Evolutionary conservation across 1,140 invertebrate species (phyloP).

Genomic region (Goniozus legneri): DNA sequence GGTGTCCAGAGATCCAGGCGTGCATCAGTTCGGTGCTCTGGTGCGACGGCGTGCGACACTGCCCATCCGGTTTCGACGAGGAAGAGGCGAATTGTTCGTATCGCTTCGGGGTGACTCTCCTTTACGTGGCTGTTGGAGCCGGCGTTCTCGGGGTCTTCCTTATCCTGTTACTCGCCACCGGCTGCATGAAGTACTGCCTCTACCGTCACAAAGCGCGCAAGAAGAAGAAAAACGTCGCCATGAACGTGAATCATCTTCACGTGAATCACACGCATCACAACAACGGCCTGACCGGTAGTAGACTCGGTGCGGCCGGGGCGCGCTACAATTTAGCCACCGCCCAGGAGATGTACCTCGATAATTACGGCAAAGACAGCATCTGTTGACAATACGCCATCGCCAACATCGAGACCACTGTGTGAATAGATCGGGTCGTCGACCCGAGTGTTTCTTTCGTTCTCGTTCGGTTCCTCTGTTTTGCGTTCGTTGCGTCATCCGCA

Average conservation of each 20-base stretch:
- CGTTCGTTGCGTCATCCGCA: too few relatives aligned
- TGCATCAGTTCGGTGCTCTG: constrained; percentile 70
- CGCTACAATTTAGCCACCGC: constrained; percentile 54
- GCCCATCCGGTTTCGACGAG: constrained; percentile 73
- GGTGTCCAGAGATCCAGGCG: constrained; percentile 68
- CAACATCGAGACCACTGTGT: constrained; percentile 64
- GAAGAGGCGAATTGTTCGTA: constrained; percentile 69
- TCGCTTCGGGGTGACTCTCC: constrained; percentile 63
- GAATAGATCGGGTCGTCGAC: constrained; percentile 39
- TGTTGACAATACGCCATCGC: constrained; percentile 69
- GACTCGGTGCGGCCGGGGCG: constrained; percentile 38
- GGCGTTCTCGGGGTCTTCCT: constrained; percentile 56
- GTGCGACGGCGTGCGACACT: constrained; percentile 71
- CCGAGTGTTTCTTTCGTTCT: too few relatives aligned
- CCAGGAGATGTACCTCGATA: constrained; percentile 59
- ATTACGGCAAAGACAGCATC: constrained; percentile 67
- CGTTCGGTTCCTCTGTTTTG: too few relatives aligned
- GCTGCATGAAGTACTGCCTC: constrained; percentile 63
- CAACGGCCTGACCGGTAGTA: constrained; percentile 40
- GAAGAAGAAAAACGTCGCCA: constrained; percentile 60
- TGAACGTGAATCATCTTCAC: constrained; percentile 58
- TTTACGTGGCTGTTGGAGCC: constrained; percentile 63
- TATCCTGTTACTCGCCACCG: constrained; percentile 58
- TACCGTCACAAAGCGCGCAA: constrained; percentile 61
- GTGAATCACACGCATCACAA: constrained; percentile 58